phyloP scores from a whole-genome alignment of 2,113 vertebrate genomes.

The Mionectes macconnelli region DNA sequence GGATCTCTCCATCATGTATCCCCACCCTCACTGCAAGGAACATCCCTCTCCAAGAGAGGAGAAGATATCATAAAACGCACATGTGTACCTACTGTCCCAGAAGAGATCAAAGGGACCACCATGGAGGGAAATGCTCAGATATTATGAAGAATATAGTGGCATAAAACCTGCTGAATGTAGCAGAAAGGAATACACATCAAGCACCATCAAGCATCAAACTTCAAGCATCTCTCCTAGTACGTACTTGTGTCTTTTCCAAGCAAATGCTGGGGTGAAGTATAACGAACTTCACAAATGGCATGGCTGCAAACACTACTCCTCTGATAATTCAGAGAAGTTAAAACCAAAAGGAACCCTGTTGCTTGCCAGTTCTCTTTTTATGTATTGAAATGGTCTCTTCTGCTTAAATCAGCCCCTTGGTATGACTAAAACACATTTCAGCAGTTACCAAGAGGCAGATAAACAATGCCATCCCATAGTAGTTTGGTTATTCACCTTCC shows the following conservation, averaged over 20 bases:
- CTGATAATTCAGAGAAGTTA: neutral
- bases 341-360: neutral
- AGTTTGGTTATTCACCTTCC: neutral
- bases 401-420: neutral
- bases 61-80: neutral
- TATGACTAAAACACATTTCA: neutral
- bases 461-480: neutral
- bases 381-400: neutral
- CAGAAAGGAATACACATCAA: neutral
- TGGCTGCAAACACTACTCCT: neutral
- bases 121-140: neutral
- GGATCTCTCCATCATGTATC: accelerated
- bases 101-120: neutral
- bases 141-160: neutral
- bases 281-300: neutral
- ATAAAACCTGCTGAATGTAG: neutral
- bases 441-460: neutral
- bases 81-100: neutral
- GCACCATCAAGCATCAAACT: neutral
- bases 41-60: neutral
- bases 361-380: neutral
- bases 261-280: neutral
- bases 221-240: neutral
- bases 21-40: neutral
- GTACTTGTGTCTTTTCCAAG: neutral